A percentile compares a stretch with the other conserved stretches of the same genome.
Conservation (phyloP, 2,113 vertebrate genomes). For the Semnornis frantzii region DNA sequence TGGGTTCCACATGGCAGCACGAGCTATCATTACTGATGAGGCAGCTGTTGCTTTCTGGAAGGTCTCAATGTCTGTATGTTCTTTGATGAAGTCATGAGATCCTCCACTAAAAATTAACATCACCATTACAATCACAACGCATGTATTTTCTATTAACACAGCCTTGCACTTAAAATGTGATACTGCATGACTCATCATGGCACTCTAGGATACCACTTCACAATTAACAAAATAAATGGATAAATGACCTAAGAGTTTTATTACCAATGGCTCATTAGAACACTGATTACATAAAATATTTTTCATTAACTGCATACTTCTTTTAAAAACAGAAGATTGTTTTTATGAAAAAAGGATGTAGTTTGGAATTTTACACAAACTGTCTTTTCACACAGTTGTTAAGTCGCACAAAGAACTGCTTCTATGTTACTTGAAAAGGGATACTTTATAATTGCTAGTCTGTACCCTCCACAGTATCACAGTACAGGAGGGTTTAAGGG, state of each 20-base stretch:
- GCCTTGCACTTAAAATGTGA: background rate
- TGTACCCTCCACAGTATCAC: background rate
- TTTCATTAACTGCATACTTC: background rate
- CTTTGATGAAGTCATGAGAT: conserved; percentile 91
- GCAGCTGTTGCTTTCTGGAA: conserved; percentile 83
- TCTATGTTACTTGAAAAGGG: background rate
- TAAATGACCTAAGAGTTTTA: background rate
- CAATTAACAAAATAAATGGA: background rate
- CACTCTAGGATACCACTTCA: background rate
- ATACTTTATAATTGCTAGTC: background rate
- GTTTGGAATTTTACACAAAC: background rate
- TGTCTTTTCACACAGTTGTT: background rate
- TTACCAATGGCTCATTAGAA: background rate
- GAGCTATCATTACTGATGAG: conserved; percentile 93
- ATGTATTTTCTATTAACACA: background rate
- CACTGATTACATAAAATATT: background rate
- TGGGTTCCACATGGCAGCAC: conserved; percentile 97
- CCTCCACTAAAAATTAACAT: conserved; percentile 84
- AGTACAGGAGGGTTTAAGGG: no score
- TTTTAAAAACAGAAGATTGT: background rate
- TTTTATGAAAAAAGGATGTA: background rate
- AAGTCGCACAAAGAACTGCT: background rate
- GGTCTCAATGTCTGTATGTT: conserved; percentile 79
- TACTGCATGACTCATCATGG: background rate
- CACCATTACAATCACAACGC: background rate